phyloP scores from a whole-genome alignment of 2,797 vertebrate genomes.

The Mergus octosetaceus region DNA sequence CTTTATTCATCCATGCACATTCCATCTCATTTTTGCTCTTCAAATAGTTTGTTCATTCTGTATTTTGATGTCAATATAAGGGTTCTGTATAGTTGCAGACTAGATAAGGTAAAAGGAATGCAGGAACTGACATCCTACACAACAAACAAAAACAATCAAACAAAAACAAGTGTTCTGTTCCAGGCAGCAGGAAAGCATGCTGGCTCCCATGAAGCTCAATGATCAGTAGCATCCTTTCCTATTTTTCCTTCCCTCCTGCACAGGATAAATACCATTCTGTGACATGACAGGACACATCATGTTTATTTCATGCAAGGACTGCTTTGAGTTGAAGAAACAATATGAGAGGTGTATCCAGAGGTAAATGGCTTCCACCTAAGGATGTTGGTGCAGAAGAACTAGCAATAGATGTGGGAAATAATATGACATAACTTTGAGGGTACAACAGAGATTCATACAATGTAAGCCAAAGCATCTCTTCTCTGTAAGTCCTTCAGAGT shows the following conservation, averaged over 20 bases:
- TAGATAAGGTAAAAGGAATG: not conserved
- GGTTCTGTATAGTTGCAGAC: not conserved
- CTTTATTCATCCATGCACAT: not conserved
- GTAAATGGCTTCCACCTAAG: not conserved
- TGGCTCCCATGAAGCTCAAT: not conserved
- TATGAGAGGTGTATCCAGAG: not conserved
- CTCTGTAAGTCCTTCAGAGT: not conserved
- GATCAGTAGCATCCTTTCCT: not conserved
- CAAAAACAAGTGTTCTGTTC: not conserved
- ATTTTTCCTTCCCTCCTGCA: not conserved
- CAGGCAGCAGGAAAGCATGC: not conserved
- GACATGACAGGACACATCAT: not conserved
- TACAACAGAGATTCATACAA: not conserved
- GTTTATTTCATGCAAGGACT: not conserved
- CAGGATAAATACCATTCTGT: not conserved
- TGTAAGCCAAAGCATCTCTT: not conserved
- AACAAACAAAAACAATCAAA: not conserved
- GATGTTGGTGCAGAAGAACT: not conserved
- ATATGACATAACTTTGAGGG: not conserved
- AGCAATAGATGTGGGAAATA: not conserved
- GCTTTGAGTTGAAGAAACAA: slow-evolving; percentile 8
- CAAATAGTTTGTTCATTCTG: not conserved
- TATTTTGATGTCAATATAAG: not conserved
- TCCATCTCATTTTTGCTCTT: not conserved
- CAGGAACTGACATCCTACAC: not conserved